Evolutionary conservation across 2,113 vertebrate genomes (phyloP).

Genomic region (Chaetura pelagica): DNA sequence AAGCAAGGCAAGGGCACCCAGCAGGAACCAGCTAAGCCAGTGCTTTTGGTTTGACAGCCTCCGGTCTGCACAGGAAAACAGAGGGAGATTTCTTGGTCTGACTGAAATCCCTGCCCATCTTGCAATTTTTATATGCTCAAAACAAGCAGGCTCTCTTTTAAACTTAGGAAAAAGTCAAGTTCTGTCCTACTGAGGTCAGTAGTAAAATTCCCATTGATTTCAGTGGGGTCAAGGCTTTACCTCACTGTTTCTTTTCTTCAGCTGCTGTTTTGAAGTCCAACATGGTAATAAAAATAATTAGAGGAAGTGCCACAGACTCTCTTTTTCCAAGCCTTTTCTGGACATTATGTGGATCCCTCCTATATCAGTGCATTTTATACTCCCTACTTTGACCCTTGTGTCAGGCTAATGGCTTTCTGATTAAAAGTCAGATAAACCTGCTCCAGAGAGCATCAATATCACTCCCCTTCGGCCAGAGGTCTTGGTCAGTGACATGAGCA

Average conservation of each 20-base stretch:
- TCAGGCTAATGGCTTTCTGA: slow-evolving; percentile 51
- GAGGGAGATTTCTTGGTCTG: neutral
- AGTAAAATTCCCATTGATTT: slow-evolving; percentile 28
- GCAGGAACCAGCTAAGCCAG: rapidly evolving
- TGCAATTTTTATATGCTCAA: neutral
- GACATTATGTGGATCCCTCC: neutral
- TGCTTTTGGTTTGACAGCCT: neutral
- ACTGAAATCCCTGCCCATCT: neutral
- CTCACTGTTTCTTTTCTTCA: slow-evolving; percentile 10
- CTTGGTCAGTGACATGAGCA: neutral
- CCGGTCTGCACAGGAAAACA: neutral
- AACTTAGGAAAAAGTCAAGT: neutral
- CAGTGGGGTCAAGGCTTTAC: neutral
- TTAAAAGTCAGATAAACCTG: slow-evolving; percentile 39
- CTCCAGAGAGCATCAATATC: slow-evolving; percentile 4
- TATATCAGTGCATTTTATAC: slow-evolving; percentile 17
- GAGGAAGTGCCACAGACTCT: slow-evolving; percentile 48
- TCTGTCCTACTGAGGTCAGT: neutral
- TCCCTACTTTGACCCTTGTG: slow-evolving; percentile 34
- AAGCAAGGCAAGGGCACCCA: neutral
- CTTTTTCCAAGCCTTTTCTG: slow-evolving; percentile 35
- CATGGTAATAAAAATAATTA: slow-evolving; percentile 57
- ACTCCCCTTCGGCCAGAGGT: neutral
- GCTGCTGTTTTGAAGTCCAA: slow-evolving; percentile 49
- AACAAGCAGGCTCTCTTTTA: neutral